Evolutionary conservation across 2,797 vertebrate genomes (phyloP).

Genomic region (Rhyacichthys aspro): DNA sequence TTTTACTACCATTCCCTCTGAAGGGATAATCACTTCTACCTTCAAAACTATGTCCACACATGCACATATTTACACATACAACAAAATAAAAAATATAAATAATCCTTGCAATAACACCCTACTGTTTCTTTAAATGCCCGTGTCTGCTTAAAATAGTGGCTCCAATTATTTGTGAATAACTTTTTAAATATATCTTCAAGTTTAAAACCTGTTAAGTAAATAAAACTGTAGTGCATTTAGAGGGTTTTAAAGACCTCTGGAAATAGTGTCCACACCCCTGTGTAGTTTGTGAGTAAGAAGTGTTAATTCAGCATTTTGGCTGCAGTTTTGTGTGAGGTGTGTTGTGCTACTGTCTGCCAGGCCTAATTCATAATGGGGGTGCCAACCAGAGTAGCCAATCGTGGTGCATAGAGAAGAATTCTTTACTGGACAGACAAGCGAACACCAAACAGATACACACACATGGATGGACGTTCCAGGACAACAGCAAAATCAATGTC

Average conservation of each 20-base stretch:
- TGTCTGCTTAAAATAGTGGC: neutral
- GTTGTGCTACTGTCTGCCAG: constrained; percentile 10
- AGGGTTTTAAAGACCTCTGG: constrained; percentile 15
- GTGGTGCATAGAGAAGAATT: constrained; percentile 50
- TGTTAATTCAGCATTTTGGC: constrained; percentile 33
- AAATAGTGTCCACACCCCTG: constrained; percentile 26
- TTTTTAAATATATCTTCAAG: neutral
- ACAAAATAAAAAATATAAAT: neutral
- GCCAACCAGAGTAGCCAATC: constrained; percentile 47
- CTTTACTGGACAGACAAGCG: constrained; percentile 41
- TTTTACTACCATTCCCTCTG: too few relatives aligned
- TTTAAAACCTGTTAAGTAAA: neutral
- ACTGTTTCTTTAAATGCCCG: neutral
- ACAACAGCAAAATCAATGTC: constrained; percentile 34
- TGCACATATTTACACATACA: constrained; percentile 14
- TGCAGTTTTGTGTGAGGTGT: constrained; percentile 13
- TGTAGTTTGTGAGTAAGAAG: constrained; percentile 18
- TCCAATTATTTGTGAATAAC: constrained; percentile 9
- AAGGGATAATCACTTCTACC: too few relatives aligned
- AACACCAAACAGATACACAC: constrained; percentile 28
- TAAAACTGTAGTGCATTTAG: constrained; percentile 12
- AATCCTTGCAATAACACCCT: neutral
- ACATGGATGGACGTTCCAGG: constrained; percentile 18
- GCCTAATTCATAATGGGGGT: constrained; percentile 43
- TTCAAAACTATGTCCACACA: neutral